Conservation (phyloP, 2,797 vertebrate genomes). For the Coccyzus lansbergi region DNA sequence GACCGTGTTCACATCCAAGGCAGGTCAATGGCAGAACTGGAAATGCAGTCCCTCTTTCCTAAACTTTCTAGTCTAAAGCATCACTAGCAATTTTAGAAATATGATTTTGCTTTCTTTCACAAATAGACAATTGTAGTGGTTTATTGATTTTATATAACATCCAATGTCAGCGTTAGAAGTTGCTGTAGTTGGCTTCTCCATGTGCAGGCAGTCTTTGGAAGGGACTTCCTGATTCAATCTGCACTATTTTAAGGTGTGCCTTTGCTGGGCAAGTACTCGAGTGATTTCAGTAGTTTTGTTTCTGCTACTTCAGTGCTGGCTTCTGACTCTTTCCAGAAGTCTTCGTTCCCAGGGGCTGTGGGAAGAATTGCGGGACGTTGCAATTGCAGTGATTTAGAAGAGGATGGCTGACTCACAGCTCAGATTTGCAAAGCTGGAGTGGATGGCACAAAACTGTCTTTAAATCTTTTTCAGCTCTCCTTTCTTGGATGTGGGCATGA, state of each 20-base stretch:
- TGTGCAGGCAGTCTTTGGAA: background rate
- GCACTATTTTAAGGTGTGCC: background rate
- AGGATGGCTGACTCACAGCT: background rate
- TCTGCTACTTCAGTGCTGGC: background rate
- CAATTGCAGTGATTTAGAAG: background rate
- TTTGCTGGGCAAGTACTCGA: fast-evolving
- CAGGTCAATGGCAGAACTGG: background rate
- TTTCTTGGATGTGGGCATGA: background rate
- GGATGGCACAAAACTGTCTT: background rate
- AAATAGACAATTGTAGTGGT: background rate
- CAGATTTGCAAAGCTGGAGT: background rate
- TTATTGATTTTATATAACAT: background rate
- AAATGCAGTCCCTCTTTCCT: fast-evolving
- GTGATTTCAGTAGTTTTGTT: background rate
- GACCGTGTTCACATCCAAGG: background rate
- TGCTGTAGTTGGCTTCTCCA: background rate
- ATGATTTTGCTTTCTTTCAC: background rate
- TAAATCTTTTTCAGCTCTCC: background rate
- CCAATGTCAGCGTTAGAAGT: background rate
- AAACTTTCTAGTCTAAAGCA: background rate
- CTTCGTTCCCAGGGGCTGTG: background rate
- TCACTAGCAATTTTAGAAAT: background rate
- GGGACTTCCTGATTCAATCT: background rate
- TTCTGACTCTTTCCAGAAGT: background rate
- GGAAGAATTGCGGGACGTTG: background rate